These are phyloP conservation scores for Brachylomia viminalis DNA, from an alignment of 2,888 invertebrate genomes.

Conservation along the genomic window DNA sequence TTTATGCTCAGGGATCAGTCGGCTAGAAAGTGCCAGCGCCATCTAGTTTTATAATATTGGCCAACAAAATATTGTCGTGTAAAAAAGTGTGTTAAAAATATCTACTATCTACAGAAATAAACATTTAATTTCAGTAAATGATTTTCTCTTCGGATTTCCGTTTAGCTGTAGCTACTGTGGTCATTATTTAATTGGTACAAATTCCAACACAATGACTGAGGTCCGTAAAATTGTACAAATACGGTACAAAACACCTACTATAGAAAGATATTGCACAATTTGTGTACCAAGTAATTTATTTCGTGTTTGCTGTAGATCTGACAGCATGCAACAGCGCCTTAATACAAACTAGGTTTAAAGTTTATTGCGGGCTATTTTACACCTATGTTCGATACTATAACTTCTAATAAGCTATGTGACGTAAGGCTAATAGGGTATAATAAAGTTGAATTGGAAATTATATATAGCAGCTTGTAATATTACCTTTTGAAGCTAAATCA, in stretches of 20 bases:
- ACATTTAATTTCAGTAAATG: no score
- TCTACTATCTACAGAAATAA: no score
- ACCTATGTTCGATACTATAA: neutral
- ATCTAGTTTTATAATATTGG: no score
- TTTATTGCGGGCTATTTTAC: neutral
- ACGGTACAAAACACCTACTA: conserved; percentile 48
- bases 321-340: conserved; percentile 36
- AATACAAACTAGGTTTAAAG: conserved; percentile 39
- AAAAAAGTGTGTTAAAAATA: no score
- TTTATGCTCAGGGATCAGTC: no score
- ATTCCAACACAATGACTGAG: conserved; percentile 42
- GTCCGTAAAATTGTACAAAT: conserved; percentile 44
- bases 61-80: no score
- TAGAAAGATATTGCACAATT: conserved; percentile 47
- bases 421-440: conserved; percentile 1
- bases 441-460: neutral
- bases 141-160: neutral
- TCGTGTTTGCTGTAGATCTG: conserved; percentile 39
- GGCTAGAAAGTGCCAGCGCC: no score
- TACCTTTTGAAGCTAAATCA: neutral
- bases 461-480: neutral
- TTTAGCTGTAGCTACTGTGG: neutral
- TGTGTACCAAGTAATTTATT: conserved; percentile 49
- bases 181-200: conserved; percentile 28
- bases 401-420: conserved; percentile 28